Evolutionary conservation across 2,797 vertebrate genomes (phyloP), one percentile per base, ranked within the genome.

Genomic region (Leptatherina wallacei): DNA sequence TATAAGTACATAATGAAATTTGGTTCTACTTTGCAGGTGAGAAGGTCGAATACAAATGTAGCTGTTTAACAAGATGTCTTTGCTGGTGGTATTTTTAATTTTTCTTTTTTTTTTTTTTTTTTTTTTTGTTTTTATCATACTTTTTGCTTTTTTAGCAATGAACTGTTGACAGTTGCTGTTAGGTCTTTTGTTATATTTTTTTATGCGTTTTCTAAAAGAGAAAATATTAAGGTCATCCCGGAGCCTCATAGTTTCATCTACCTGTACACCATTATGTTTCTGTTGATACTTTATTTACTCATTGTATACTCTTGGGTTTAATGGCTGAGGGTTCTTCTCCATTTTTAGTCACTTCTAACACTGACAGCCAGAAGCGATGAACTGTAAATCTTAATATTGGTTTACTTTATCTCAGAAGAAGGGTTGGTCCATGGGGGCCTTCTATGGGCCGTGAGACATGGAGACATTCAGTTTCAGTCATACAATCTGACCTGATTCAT

Each of bases 361-460:
- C 84, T 70, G 75, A 77, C 65, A 76, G 42, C 47, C 62, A 71
- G 70, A 73, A 76, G 88, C 92, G 89, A 92, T 67, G 82, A 90
- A 80, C 69, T 69, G 65, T 80, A 69, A 79, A 85, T 78, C 78
- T 51, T 73, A 63, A 33, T 55, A 42, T 61, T n/a, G n/a, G n/a
- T n/a, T n/a, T n/a, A n/a, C n/a, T 65, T n/a, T 72, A 22, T 36
- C 47, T 29, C 8, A 54, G 62, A 67, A 68, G 55, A 73, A 33
- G 3, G n/a, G n/a, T n/a, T n/a, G n/a, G n/a, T n/a, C n/a, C n/a
- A n/a, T n/a, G n/a, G n/a, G n/a, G n/a, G n/a, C n/a, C n/a, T n/a
- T n/a, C n/a, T n/a, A n/a, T n/a, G n/a, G n/a, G n/a, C n/a, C n/a
- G n/a, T n/a, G n/a, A n/a, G n/a, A n/a, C n/a, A n/a, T n/a, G n/a